Base-by-base conservation (phyloP, 1,140 invertebrate species). In the Venustaconcha ellipsiformis region DNA sequence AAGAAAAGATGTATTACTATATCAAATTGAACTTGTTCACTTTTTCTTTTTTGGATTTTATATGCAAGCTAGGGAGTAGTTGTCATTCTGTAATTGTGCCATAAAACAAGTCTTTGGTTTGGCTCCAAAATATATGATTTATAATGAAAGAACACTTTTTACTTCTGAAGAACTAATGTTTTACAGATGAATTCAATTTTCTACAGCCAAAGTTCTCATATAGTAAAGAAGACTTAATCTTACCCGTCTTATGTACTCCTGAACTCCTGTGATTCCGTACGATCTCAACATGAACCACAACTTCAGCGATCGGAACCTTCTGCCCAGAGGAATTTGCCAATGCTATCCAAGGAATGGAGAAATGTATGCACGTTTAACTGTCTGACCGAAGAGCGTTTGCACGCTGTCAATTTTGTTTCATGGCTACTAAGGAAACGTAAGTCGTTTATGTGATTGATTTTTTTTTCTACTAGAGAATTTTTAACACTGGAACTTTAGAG, bases 281-380 rank as follows among this genome's bases (percentile, higher is more conserved):
- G 94, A 91, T 78, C 96, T 92, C 67, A 99, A 88, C 0, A 97
- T 96, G 79, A 97, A 97, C 97, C 98, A 99, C 4, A 99, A 89
- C 89, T 99, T 99, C 11, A 99, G 89, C 0, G 97, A 93, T 26
- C 97, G 92, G 85, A 99, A 99, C 81, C 96, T 91, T 69, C 97
- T 92, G 11, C 96, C 96, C 58, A 99, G 88, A 15, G 96, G 93
- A 83, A 99, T 97, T 91, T 98, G 96, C 95, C 96, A 98, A 86
- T 99, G 95, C 92, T 98, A 88, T n/a, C 85, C 85, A 81, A 18
- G 66, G 37, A 48, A 48, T 48, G 37, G 37, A 11, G 8, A 60
- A 60, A 0, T 57, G 14, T 63, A 48, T 48, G 37, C 37, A 8
- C 15, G 20, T 0, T 55, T 48, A 48, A 26, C 14, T 30, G 65